Percentiles rank a stretch among this genome's conserved stretches.
phyloP scores from a whole-genome alignment of 2,888 invertebrate genomes.

The Epirrhoe tristata region DNA sequence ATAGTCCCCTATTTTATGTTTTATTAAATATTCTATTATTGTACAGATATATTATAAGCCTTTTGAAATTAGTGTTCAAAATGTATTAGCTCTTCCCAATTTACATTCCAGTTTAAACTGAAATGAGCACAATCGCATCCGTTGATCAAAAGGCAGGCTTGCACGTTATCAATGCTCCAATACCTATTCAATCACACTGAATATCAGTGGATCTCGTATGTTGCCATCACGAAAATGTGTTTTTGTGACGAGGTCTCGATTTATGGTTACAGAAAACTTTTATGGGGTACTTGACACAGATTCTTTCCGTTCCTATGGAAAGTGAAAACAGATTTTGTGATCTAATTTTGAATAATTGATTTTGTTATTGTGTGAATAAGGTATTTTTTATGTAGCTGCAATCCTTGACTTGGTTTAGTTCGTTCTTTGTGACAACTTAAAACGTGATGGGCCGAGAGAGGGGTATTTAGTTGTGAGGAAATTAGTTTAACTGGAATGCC shows the following conservation, averaged over 20 bases:
- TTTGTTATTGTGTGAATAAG: constrained; percentile 3
- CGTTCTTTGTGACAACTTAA: no score
- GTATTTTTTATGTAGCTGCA: no score
- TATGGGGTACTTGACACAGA: constrained; percentile 43
- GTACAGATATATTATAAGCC: no score
- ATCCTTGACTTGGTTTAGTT: no score
- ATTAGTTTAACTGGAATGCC: no score
- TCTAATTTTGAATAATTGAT: constrained; percentile 25
- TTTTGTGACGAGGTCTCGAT: constrained; percentile 39
- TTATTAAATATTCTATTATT: no score
- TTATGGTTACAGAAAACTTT: constrained; percentile 41
- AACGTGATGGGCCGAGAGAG: no score
- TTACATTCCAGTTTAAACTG: neutral
- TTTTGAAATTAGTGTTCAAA: no score
- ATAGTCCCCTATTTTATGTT: no score
- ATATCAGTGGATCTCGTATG: constrained; percentile 33
- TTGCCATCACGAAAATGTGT: constrained; percentile 37
- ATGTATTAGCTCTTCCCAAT: neutral
- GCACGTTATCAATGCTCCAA: constrained; percentile 20
- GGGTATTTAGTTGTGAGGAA: no score
- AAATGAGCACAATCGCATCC: neutral
- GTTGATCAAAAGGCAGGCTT: constrained; percentile 10
- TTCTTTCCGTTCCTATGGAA: constrained; percentile 27
- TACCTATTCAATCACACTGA: constrained; percentile 34
- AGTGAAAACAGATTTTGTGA: constrained; percentile 26